Conservation (phyloP, 2,888 invertebrate genomes). For the Augochlorella aurata region DNA sequence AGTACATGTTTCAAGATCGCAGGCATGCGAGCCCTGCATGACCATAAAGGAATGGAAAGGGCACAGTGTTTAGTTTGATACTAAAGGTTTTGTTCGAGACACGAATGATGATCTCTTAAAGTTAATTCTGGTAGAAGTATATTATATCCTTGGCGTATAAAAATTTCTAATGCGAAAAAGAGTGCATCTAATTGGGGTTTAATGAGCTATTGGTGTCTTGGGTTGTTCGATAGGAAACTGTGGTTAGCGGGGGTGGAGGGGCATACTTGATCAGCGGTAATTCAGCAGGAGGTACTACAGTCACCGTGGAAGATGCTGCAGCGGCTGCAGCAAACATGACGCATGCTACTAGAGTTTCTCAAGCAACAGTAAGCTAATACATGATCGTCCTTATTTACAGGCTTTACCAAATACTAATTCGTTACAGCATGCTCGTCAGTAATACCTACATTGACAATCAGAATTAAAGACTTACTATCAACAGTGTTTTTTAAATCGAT, state of each 20-base stretch:
- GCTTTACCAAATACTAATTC: conserved; percentile 73
- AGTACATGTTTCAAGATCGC: conserved; percentile 33
- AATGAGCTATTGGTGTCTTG: conserved; percentile 64
- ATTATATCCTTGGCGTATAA: conserved; percentile 1
- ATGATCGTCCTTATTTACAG: conserved; percentile 78
- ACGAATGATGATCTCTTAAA: not conserved
- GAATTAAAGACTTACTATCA: not conserved
- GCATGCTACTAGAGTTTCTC: conserved; percentile 92
- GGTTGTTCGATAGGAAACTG: conserved; percentile 81
- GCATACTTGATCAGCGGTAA: conserved; percentile 83
- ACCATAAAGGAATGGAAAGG: conserved; percentile 22
- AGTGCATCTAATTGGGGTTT: conserved; percentile 46
- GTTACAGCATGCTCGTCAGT: conserved; percentile 60
- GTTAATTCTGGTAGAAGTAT: conserved; percentile 1
- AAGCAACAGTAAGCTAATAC: conserved; percentile 92
- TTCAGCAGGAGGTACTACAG: conserved; percentile 79
- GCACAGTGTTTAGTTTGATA: conserved; percentile 3
- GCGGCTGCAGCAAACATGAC: conserved; percentile 85
- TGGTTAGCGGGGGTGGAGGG: conserved; percentile 82
- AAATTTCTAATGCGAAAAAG: conserved; percentile 18
- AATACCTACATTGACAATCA: conserved; percentile 20
- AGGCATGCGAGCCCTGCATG: conserved; percentile 63
- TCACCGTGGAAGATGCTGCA: conserved; percentile 83
- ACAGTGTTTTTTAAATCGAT: not conserved
- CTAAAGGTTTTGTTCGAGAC: not conserved